Percentiles rank a stretch among this genome's conserved stretches.
Conservation (phyloP, 2,888 invertebrate genomes). For the Cheilosia scutellata region DNA sequence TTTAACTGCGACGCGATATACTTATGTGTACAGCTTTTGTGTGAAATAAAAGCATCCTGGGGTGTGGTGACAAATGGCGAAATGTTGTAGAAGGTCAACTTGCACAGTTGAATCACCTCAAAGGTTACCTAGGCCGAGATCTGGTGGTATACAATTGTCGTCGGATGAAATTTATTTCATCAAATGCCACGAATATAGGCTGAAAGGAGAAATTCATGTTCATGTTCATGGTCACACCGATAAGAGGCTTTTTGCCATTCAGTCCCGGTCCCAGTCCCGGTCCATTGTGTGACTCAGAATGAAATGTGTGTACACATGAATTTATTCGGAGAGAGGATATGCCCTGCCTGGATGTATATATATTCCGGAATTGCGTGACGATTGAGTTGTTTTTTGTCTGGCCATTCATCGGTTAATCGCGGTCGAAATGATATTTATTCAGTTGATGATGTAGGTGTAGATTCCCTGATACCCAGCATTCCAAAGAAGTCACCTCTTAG, state of each 20-base stretch:
- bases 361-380: conserved; percentile 51
- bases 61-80: conserved; percentile 66
- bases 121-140: conserved; percentile 53
- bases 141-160: conserved; percentile 20
- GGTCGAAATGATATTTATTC: conserved; percentile 49
- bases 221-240: conserved; percentile 53
- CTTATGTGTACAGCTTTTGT: conserved; percentile 47
- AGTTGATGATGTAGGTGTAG: conserved; percentile 12
- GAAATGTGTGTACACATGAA: conserved; percentile 49
- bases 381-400: conserved; percentile 34
- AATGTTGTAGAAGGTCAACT: conserved; percentile 69
- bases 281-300: conserved; percentile 46
- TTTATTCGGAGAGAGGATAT: conserved; percentile 15
- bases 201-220: conserved; percentile 48
- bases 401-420: conserved; percentile 25
- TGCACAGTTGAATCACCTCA: conserved; percentile 64
- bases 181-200: conserved; percentile 44
- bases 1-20: conserved; percentile 52
- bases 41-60: conserved; percentile 40
- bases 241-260: conserved; percentile 50
- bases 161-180: conserved; percentile 63
- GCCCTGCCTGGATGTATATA: not conserved
- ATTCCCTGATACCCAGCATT: not conserved
- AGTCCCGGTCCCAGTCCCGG: conserved; percentile 18
- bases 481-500: not conserved